Evolutionary conservation across 2,888 invertebrate species (phyloP).

Genomic region (Erebia palarica): DNA sequence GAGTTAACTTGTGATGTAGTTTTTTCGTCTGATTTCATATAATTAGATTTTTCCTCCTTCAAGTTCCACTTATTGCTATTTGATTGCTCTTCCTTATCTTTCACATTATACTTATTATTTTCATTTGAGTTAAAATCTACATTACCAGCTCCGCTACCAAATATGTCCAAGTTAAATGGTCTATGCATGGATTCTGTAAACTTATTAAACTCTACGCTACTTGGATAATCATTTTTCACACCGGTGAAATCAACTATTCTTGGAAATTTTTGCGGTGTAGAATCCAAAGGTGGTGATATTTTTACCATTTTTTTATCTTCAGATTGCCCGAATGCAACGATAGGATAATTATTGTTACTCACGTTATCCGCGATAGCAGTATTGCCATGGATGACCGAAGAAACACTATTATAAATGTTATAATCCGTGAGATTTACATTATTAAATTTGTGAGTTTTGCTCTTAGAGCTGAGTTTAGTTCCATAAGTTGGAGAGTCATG

Average conservation of each 20-base stretch:
- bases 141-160: slow-evolving; percentile 23
- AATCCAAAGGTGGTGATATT: slow-evolving; percentile 44
- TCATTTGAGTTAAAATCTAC: slow-evolving; percentile 23
- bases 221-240: slow-evolving; percentile 58
- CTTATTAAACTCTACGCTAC: slow-evolving; percentile 56
- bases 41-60: slow-evolving; percentile 30
- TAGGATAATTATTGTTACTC: slow-evolving; percentile 34
- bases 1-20: slow-evolving; percentile 32
- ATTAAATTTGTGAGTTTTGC: slow-evolving; percentile 51
- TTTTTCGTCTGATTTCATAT: slow-evolving; percentile 24
- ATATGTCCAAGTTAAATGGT: slow-evolving; percentile 40
- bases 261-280: slow-evolving; percentile 55
- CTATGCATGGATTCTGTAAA: slow-evolving; percentile 50
- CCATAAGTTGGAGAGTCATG: slow-evolving; percentile 64
- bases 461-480: slow-evolving; percentile 62
- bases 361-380: slow-evolving; percentile 31
- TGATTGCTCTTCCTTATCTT: slow-evolving; percentile 28
- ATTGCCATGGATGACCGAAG: slow-evolving; percentile 41
- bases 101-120: slow-evolving; percentile 42
- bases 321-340: slow-evolving; percentile 12
- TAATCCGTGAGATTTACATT: slow-evolving; percentile 57
- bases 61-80: slow-evolving; percentile 26
- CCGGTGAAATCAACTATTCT: slow-evolving; percentile 72
- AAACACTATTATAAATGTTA: slow-evolving; percentile 50
- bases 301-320: slow-evolving; percentile 41